Percentiles rank a stretch among this genome's conserved stretches.
These are phyloP conservation scores for Drosophila paranaensis DNA, from an alignment of 2,888 invertebrate genomes.

Conservation along the genomic window DNA sequence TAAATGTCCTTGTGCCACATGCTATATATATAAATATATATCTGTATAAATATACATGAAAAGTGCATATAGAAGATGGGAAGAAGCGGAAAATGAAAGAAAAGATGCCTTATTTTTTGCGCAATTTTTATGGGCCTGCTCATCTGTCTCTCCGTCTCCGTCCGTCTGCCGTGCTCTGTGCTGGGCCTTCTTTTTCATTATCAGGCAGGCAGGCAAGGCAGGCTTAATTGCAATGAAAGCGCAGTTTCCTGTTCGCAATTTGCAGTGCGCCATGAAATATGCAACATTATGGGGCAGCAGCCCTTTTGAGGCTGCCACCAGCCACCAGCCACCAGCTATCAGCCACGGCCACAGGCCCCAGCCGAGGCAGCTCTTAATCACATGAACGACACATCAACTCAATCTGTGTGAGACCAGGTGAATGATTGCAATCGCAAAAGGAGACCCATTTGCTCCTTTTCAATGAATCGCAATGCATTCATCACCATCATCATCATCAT, in stretches of 20 bases:
- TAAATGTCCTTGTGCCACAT: conserved; percentile 70
- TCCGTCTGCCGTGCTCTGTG: background rate
- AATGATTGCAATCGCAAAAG: conserved; percentile 56
- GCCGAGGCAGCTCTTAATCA: conserved; percentile 57
- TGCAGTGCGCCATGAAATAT: conserved; percentile 64
- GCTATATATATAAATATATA: conserved; percentile 7
- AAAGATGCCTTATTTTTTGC: conserved; percentile 19
- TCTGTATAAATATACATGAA: background rate
- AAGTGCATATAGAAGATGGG: conserved; percentile 13
- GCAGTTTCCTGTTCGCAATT: conserved; percentile 69
- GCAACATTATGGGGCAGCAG: conserved; percentile 60
- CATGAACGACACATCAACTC: conserved; percentile 73
- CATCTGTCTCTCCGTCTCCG: background rate
- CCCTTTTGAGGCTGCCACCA: conserved; percentile 10
- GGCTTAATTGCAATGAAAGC: conserved; percentile 78
- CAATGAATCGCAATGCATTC: conserved; percentile 35
- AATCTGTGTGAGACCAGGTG: conserved; percentile 64
- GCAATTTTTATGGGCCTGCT: conserved; percentile 36
- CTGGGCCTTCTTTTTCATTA: conserved; percentile 61
- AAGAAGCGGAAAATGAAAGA: conserved; percentile 14
- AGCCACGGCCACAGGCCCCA: conserved; percentile 19
- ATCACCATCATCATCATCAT: conserved; percentile 32
- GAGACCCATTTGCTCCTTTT: conserved; percentile 27
- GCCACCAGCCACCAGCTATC: background rate
- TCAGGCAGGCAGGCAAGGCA: conserved; percentile 54